Conservation (phyloP, 2,113 vertebrate species). For the Tauraco erythrolophus region DNA sequence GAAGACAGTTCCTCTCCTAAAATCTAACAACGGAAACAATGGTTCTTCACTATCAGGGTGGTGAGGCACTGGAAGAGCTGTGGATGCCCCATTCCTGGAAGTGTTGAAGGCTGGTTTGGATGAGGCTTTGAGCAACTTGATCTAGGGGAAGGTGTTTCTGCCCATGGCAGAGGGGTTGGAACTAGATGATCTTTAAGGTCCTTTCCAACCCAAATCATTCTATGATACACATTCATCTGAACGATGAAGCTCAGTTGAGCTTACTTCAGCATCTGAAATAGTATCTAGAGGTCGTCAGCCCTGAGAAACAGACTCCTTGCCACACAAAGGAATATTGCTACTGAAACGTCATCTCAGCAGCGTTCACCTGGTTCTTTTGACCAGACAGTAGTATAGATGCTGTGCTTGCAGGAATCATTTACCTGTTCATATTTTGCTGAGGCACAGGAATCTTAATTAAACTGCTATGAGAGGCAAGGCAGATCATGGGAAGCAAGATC, state of each 20-base stretch:
- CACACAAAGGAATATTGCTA: background rate
- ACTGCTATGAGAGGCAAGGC: background rate
- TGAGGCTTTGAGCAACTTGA: too few relatives aligned
- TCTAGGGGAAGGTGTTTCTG: too few relatives aligned
- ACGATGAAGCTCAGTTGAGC: fast-evolving
- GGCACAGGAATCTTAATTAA: background rate
- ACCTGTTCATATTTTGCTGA: background rate
- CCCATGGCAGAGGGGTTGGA: too few relatives aligned
- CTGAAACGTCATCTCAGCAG: background rate
- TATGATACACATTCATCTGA: background rate
- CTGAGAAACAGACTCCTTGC: background rate
- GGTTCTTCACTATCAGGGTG: too few relatives aligned
- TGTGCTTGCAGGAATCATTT: background rate
- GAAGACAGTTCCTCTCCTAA: background rate
- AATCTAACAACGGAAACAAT: background rate
- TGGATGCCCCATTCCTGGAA: too few relatives aligned
- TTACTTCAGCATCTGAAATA: background rate
- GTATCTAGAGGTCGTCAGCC: background rate
- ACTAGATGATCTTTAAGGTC: too few relatives aligned
- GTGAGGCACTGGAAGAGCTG: too few relatives aligned
- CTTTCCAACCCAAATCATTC: too few relatives aligned
- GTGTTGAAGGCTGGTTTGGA: too few relatives aligned
- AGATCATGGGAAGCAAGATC: background rate
- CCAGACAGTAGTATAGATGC: background rate
- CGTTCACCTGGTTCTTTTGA: background rate